phyloP scores from a whole-genome alignment of 2,113 vertebrate genomes.

The Callipepla squamata region DNA sequence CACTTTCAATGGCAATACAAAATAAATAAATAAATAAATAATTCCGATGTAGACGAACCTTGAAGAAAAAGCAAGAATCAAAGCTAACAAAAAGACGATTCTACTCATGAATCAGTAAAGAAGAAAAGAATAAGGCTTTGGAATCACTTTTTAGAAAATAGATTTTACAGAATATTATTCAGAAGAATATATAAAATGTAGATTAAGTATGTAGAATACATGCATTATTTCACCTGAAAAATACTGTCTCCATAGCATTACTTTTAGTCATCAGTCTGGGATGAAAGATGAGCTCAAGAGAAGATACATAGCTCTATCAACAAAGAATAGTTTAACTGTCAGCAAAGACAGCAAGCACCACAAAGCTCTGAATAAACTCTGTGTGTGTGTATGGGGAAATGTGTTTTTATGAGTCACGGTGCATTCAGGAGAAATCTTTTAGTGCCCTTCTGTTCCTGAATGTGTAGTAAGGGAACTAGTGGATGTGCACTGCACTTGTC shows the following conservation, averaged over 20 bases:
- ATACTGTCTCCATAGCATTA: not conserved
- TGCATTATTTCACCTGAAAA: not conserved
- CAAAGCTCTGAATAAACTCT: not conserved
- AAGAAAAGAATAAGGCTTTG: not conserved
- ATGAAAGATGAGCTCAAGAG: not conserved
- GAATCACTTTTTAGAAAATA: not conserved
- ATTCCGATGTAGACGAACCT: not conserved
- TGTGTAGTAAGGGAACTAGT: not conserved
- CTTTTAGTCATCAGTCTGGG: not conserved
- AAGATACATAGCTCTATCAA: not conserved
- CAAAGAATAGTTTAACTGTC: not conserved
- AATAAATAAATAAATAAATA: not conserved
- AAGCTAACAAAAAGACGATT: not conserved
- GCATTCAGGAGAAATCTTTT: not conserved
- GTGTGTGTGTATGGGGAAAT: not conserved
- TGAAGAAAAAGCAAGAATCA: not conserved
- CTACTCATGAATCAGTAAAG: not conserved
- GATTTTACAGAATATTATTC: not conserved
- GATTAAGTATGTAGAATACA: not conserved
- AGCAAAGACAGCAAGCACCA: not conserved
- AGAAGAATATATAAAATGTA: not conserved
- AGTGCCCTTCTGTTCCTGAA: not conserved
- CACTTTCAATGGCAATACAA: not conserved
- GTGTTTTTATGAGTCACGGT: not conserved
- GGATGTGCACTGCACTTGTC: not conserved